Percentiles rank a stretch among this genome's conserved stretches.
Evolutionary conservation across 2,888 invertebrate genomes (phyloP).

Genomic region (Eristalinus sepulchralis): DNA sequence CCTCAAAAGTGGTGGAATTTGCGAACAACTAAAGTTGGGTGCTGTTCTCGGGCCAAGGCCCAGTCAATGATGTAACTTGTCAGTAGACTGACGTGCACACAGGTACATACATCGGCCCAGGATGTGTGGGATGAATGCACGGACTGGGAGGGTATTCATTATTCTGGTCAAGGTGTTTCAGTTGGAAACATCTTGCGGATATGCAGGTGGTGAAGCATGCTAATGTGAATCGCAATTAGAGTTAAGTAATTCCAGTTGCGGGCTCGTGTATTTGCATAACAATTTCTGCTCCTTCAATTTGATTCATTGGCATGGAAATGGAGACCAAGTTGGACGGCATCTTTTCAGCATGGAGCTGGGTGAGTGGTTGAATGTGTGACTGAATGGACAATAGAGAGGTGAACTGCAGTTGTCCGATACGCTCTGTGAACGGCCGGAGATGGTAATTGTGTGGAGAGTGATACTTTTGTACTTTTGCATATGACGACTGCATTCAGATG

Average conservation of each 20-base stretch:
- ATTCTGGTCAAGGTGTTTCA: conserved; percentile 65
- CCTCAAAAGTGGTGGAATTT: conserved; percentile 56
- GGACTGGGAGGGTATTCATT: conserved; percentile 39
- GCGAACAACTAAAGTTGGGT: conserved; percentile 58
- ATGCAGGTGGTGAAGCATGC: conserved; percentile 66
- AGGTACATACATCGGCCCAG: neutral
- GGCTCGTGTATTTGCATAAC: conserved; percentile 61
- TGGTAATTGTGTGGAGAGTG: neutral
- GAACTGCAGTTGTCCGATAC: neutral
- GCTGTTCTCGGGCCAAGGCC: conserved; percentile 51
- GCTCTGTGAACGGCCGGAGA: neutral
- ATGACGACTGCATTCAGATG: too few relatives aligned
- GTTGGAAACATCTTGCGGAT: conserved; percentile 67
- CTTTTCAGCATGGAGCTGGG: neutral
- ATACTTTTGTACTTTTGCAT: too few relatives aligned
- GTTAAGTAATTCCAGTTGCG: conserved; percentile 62
- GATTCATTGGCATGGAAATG: conserved; percentile 60
- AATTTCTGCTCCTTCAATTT: conserved; percentile 55
- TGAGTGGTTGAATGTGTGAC: neutral
- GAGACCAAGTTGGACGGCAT: neutral
- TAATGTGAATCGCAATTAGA: conserved; percentile 69
- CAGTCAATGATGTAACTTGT: conserved; percentile 25
- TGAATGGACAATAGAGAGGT: neutral
- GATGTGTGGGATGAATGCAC: conserved; percentile 3
- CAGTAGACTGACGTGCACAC: conserved; percentile 9